phyloP scores from a whole-genome alignment of 2,797 vertebrate species.

The Hapalemur alaotrensis region DNA sequence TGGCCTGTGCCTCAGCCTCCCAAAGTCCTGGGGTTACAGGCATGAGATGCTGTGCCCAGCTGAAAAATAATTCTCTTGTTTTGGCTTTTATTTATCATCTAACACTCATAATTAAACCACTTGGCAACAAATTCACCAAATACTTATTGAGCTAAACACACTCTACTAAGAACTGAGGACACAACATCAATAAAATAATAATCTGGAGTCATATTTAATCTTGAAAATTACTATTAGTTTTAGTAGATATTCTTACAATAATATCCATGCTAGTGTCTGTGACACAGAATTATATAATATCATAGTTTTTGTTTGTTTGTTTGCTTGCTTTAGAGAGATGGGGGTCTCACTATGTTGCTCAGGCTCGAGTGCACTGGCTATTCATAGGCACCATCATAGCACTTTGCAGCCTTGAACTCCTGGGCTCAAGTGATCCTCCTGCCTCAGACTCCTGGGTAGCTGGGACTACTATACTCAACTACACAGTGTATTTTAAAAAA shows the following conservation, averaged over 20 bases:
- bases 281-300: not conserved
- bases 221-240: constrained; percentile 13
- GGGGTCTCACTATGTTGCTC: not conserved
- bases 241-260: not conserved
- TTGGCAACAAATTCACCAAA: not conserved
- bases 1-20: too few species aligned
- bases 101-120: not conserved
- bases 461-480: not conserved
- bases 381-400: not conserved
- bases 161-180: not conserved
- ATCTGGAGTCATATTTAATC: not conserved
- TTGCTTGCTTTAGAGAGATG: not conserved
- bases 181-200: not conserved
- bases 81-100: constrained; percentile 43
- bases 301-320: not conserved
- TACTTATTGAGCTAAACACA: not conserved
- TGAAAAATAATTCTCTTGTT: not conserved
- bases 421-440: not conserved
- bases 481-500: not conserved
- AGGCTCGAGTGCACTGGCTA: not conserved
- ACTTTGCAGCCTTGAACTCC: not conserved
- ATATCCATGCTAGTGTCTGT: not conserved
- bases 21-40: too few species aligned
- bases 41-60: too few species aligned
- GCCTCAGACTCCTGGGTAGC: not conserved